Percentiles rank a stretch among this genome's conserved stretches.
These are phyloP conservation scores for Chaetogeoica ovagalla DNA, from an alignment of 2,888 invertebrate genomes.

Conservation along the genomic window DNA sequence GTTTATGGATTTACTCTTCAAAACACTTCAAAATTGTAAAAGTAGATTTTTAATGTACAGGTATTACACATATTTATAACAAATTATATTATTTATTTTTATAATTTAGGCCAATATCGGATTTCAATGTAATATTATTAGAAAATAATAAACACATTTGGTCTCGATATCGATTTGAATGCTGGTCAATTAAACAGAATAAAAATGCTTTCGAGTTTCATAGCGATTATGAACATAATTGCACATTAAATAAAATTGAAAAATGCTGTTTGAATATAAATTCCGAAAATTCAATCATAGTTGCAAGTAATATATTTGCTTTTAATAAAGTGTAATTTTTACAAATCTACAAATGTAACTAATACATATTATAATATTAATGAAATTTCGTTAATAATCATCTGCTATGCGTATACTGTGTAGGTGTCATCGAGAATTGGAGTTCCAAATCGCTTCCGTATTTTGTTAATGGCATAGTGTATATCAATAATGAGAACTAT, in stretches of 20 bases:
- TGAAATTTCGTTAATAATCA: not conserved
- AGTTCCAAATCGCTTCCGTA: conserved; percentile 30
- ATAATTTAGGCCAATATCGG: not conserved
- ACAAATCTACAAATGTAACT: too few species aligned
- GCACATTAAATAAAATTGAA: conserved; percentile 6
- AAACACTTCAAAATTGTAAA: conserved; percentile 46
- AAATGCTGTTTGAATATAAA: not conserved
- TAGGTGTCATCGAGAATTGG: conserved; percentile 38
- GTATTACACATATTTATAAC: not conserved
- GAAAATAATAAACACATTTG: conserved; percentile 28
- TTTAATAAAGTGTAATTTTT: not conserved
- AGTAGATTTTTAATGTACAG: not conserved
- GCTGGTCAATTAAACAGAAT: conserved; percentile 14
- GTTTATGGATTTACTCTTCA: conserved; percentile 44
- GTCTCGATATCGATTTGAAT: conserved; percentile 21
- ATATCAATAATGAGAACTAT: conserved; percentile 1
- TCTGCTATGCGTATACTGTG: not conserved
- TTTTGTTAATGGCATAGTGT: conserved; percentile 10
- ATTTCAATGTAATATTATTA: conserved; percentile 26
- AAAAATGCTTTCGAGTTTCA: conserved; percentile 22
- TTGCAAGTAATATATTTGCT: conserved; percentile 11
- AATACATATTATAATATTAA: too few species aligned
- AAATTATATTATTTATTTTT: not conserved
- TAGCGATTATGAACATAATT: not conserved
- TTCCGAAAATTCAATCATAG: conserved; percentile 23